Conservation (phyloP, 2,888 invertebrate genomes). For the Synergus umbraculus region DNA sequence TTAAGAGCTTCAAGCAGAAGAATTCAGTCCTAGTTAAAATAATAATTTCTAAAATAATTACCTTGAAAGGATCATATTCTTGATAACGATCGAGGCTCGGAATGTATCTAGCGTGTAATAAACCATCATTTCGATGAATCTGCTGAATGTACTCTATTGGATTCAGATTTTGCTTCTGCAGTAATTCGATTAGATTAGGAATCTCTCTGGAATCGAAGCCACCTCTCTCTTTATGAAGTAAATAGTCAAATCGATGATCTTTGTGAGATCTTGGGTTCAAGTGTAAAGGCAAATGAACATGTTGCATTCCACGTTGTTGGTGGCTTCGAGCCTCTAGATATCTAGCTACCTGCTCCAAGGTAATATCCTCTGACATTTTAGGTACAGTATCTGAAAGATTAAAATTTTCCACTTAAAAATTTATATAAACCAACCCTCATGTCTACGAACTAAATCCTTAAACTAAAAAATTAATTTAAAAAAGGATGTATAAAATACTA, state of each 20-base stretch:
- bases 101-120: slow-evolving; percentile 51
- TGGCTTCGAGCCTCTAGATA: slow-evolving; percentile 61
- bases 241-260: slow-evolving; percentile 52
- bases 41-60: neutral
- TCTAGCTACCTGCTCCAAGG: slow-evolving; percentile 64
- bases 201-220: slow-evolving; percentile 56
- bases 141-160: slow-evolving; percentile 53
- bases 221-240: slow-evolving; percentile 57
- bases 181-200: slow-evolving; percentile 54
- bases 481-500: neutral
- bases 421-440: neutral
- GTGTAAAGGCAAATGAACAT: slow-evolving; percentile 48
- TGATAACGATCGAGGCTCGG: slow-evolving; percentile 48
- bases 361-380: slow-evolving; percentile 61
- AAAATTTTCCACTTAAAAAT: neutral
- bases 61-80: slow-evolving; percentile 50
- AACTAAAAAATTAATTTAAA: neutral
- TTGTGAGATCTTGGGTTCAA: slow-evolving; percentile 45
- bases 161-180: slow-evolving; percentile 56
- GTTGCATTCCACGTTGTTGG: slow-evolving; percentile 47
- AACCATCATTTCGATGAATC: slow-evolving; percentile 48
- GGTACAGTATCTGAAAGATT: slow-evolving; percentile 64
- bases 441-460: neutral
- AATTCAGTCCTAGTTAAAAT: neutral
- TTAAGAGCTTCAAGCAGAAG: too few species aligned